Evolutionary conservation across 1,140 invertebrate species (phyloP).

Genomic region (Nephila pilipes): DNA sequence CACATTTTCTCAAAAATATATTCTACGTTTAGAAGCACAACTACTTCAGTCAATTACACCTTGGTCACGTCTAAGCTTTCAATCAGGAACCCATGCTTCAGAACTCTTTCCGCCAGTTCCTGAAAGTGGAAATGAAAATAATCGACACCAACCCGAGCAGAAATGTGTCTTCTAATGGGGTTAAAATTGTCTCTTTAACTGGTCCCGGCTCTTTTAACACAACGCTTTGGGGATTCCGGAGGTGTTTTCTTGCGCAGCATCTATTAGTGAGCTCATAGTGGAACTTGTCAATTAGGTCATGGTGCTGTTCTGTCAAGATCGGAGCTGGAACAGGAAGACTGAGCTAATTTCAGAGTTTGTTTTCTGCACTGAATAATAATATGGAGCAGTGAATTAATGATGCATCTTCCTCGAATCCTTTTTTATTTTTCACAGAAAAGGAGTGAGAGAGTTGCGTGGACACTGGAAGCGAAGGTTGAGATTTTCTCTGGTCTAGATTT

Average conservation of each 20-base stretch:
- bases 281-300: neutral
- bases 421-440: neutral
- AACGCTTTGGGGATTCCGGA: neutral
- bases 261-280: neutral
- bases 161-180: neutral
- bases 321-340: neutral
- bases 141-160: neutral
- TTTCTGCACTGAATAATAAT: neutral
- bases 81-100: neutral
- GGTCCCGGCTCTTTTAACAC: neutral
- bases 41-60: too few relatives aligned
- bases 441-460: neutral
- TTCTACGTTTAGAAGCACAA: too few relatives aligned
- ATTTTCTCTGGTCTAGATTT: neutral
- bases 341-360: constrained; percentile 10
- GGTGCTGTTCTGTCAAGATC: neutral
- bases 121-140: neutral
- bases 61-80: neutral
- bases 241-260: neutral
- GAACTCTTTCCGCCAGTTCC: neutral
- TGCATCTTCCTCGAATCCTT: neutral
- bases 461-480: neutral
- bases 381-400: neutral
- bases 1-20: too few relatives aligned
- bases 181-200: neutral